These are phyloP conservation scores for Lampris incognitus DNA, from an alignment of 2,113 vertebrate genomes.

Conservation along the genomic window DNA sequence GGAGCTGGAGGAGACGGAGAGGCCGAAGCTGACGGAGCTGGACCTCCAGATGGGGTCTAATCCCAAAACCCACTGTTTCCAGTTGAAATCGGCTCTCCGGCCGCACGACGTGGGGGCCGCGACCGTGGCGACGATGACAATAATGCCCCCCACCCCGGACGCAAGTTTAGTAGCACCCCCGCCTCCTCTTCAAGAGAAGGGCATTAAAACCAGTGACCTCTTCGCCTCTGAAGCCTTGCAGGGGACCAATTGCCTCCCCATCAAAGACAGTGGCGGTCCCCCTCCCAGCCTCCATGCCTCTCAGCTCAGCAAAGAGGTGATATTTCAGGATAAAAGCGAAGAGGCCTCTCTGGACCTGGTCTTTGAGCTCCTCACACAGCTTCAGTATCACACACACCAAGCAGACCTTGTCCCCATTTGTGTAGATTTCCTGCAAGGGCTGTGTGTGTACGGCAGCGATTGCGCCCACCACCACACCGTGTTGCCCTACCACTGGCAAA, in stretches of 20 bases:
- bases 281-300: slow-evolving; percentile 50
- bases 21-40: slow-evolving; percentile 60
- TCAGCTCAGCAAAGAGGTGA: slow-evolving; percentile 79
- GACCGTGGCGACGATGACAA: slow-evolving; percentile 65
- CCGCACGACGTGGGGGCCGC: slow-evolving; percentile 67
- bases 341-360: slow-evolving; percentile 97
- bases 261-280: slow-evolving; percentile 79
- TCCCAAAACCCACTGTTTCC: slow-evolving; percentile 73
- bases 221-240: slow-evolving; percentile 82
- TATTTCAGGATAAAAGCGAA: slow-evolving; percentile 97
- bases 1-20: slow-evolving; percentile 77
- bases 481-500: slow-evolving; percentile 97
- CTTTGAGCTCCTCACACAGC: slow-evolving; percentile 96
- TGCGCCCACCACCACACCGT: slow-evolving; percentile 96
- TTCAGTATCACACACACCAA: slow-evolving; percentile 98
- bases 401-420: slow-evolving; percentile 91
- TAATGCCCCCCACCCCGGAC: slow-evolving; percentile 59
- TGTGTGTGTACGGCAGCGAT: slow-evolving; percentile 92
- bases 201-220: slow-evolving; percentile 86
- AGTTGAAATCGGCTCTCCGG: slow-evolving; percentile 74
- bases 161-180: slow-evolving; percentile 69
- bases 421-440: slow-evolving; percentile 95
- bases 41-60: slow-evolving; percentile 53
- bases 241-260: slow-evolving; percentile 77
- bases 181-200: slow-evolving; percentile 80